A percentile compares a stretch with the other conserved stretches of the same genome.
phyloP scores from a whole-genome alignment of 2,113 vertebrate genomes.

The Solenodon paradoxus region DNA sequence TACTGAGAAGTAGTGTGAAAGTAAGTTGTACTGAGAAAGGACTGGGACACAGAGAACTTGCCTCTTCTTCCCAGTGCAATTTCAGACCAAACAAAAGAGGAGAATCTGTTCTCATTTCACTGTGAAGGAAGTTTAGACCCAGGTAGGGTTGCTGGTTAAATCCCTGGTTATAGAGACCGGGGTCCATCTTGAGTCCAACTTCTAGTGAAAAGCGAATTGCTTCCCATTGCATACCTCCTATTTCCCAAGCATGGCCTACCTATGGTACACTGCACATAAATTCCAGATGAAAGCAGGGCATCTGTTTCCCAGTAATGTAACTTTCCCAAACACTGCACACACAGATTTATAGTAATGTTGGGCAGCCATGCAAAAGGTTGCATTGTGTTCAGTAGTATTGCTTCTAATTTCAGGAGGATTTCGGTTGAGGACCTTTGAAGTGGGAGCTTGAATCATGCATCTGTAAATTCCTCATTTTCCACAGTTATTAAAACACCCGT shows the following conservation, averaged over 20 bases:
- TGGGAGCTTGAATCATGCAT: conserved; percentile 77
- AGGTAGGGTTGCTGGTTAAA: not conserved
- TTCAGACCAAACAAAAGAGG: not conserved
- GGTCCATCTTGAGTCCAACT: not conserved
- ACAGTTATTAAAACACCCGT: conserved; percentile 74
- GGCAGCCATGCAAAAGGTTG: conserved; percentile 60
- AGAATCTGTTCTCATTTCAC: not conserved
- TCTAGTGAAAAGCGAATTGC: not conserved
- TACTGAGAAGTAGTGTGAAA: not conserved
- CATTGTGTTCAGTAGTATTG: conserved; percentile 65
- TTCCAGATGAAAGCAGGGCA: conserved; percentile 64
- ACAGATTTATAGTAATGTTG: conserved; percentile 68
- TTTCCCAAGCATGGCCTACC: conserved; percentile 42
- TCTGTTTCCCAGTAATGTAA: conserved; percentile 53
- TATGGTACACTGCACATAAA: conserved; percentile 20
- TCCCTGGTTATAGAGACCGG: not conserved
- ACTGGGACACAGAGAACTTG: not conserved
- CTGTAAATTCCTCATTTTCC: conserved; percentile 81
- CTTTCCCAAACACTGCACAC: conserved; percentile 67
- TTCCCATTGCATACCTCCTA: not conserved
- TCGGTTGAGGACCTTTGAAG: conserved; percentile 73
- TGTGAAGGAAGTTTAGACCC: not conserved
- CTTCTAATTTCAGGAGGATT: conserved; percentile 73
- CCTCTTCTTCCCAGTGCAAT: not conserved
- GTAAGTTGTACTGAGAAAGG: not conserved